phyloP scores from a whole-genome alignment of 2,888 invertebrate species.

The Drosophila flavopinicola region DNA sequence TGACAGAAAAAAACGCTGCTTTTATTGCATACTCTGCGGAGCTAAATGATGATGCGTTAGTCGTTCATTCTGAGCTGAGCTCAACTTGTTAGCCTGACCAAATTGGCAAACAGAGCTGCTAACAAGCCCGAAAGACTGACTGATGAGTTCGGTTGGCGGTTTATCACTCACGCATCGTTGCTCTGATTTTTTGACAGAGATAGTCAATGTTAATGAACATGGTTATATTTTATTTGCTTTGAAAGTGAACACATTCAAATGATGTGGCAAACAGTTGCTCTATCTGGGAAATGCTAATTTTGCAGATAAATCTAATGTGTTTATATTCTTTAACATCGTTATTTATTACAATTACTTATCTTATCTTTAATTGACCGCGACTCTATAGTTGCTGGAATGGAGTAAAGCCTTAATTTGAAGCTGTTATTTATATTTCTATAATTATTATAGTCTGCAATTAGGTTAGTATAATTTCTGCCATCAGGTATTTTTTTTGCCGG shows the following conservation, averaged over 20 bases:
- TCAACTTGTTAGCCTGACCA: slow-evolving; percentile 44
- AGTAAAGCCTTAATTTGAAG: too few species aligned
- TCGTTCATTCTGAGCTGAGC: slow-evolving; percentile 14
- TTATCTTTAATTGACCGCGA: too few species aligned
- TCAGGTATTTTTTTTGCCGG: too few species aligned
- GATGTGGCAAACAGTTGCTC: slow-evolving; percentile 2
- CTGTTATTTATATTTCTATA: too few species aligned
- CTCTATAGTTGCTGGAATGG: too few species aligned
- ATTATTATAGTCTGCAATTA: too few species aligned
- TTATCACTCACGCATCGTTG: slow-evolving; percentile 42
- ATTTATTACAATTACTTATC: too few species aligned
- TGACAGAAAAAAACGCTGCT: slow-evolving; percentile 2
- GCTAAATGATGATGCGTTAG: slow-evolving; percentile 8
- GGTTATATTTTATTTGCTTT: slow-evolving; percentile 6
- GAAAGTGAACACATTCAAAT: slow-evolving; percentile 7
- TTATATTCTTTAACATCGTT: too few species aligned
- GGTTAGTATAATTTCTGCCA: too few species aligned
- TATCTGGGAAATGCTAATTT: background rate
- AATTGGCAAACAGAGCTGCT: slow-evolving; percentile 49
- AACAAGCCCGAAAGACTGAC: slow-evolving; percentile 35
- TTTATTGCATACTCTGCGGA: slow-evolving; percentile 53
- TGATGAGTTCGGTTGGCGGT: slow-evolving; percentile 35
- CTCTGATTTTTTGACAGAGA: slow-evolving; percentile 31
- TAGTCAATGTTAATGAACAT: slow-evolving; percentile 37
- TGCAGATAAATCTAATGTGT: too few species aligned